These are phyloP conservation scores for Strigamia crassipes DNA, from an alignment of 2,888 invertebrate genomes.

Conservation along the genomic window DNA sequence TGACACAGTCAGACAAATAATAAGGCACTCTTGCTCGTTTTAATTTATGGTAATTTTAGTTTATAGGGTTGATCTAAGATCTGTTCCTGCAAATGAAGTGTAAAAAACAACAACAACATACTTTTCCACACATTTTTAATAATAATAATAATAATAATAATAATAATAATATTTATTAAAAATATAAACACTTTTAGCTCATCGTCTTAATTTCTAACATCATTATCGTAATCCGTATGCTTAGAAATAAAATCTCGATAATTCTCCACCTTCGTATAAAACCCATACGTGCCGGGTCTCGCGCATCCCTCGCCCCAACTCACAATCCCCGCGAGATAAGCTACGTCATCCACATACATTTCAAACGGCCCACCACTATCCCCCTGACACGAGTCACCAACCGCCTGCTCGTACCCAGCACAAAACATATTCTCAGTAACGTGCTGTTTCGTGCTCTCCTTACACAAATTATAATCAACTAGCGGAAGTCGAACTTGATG, in stretches of 20 bases:
- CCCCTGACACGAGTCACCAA: constrained; percentile 55
- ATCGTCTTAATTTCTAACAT: neutral
- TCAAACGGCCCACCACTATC: constrained; percentile 54
- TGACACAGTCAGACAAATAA: too few species aligned
- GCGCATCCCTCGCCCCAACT: constrained; percentile 55
- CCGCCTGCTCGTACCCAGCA: constrained; percentile 52
- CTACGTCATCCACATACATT: constrained; percentile 51
- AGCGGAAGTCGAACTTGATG: constrained; percentile 53
- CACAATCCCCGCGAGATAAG: constrained; percentile 54
- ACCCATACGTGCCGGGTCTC: constrained; percentile 53
- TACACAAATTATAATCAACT: constrained; percentile 52
- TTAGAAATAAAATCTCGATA: constrained; percentile 53
- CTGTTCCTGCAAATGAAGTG: too few species aligned
- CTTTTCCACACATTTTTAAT: too few species aligned
- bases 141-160: neutral
- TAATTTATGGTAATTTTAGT: too few species aligned
- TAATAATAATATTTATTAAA: neutral
- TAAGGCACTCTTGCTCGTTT: too few species aligned
- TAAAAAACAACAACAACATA: too few species aligned
- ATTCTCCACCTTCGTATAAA: constrained; percentile 54
- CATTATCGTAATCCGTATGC: constrained; percentile 4
- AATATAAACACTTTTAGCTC: neutral
- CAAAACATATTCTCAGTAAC: constrained; percentile 52
- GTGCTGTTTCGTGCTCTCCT: constrained; percentile 52
- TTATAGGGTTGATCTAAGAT: too few species aligned